phyloP scores from a whole-genome alignment of 1,140 invertebrate species.

The Papilio polyxenes region DNA sequence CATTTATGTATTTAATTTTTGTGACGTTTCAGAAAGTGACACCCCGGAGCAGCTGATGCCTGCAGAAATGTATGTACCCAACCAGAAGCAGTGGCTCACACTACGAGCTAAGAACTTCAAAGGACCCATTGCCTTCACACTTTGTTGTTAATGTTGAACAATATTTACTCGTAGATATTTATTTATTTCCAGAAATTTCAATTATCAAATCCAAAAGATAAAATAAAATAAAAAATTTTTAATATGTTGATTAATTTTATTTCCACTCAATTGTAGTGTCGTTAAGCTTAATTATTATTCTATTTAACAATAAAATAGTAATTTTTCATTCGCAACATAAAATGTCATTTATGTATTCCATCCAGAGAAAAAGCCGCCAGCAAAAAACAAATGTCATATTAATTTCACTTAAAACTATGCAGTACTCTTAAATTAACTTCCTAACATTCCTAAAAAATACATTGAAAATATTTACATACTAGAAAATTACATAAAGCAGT shows the following conservation, averaged over 20 bases:
- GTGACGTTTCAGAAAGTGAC: slow-evolving; percentile 57
- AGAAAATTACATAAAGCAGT: not conserved
- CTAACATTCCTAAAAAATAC: not conserved
- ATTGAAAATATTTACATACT: not conserved
- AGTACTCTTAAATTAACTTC: not conserved
- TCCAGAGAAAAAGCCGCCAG: not conserved
- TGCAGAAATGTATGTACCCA: slow-evolving; percentile 94
- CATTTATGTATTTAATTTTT: slow-evolving; percentile 8
- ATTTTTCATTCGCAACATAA: not conserved
- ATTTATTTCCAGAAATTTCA: not conserved
- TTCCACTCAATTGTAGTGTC: not conserved
- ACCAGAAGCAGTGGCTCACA: slow-evolving; percentile 92
- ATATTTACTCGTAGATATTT: not conserved
- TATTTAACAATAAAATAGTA: not conserved
- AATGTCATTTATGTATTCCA: not conserved
- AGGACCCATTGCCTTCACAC: slow-evolving; percentile 59
- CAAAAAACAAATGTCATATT: not conserved
- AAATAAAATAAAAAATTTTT: not conserved
- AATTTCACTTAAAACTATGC: not conserved
- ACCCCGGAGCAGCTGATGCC: slow-evolving; percentile 82
- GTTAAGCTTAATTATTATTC: not conserved
- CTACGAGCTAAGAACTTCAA: slow-evolving; percentile 83
- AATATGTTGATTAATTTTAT: not conserved
- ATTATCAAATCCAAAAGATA: not conserved
- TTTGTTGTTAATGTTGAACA: slow-evolving; percentile 62